Conservation (phyloP, 1,140 invertebrate species). For the Caenorhabditis tropicalis region DNA sequence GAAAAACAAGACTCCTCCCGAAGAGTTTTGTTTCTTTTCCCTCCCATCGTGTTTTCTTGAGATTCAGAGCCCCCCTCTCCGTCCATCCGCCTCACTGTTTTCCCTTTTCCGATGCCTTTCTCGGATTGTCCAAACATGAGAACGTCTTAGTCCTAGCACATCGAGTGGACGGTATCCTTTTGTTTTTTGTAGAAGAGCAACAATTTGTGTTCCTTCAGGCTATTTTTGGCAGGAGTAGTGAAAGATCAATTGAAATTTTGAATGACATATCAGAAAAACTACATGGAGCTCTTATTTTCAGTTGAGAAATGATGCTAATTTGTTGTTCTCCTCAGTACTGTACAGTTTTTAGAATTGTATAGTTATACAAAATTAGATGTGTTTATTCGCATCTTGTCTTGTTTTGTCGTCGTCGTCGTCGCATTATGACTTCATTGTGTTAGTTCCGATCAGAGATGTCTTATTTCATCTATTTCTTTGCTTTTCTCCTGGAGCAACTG, state of each 20-base stretch:
- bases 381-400: not conserved
- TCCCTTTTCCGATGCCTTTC: conserved; percentile 14
- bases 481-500: conserved; percentile 9
- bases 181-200: conserved; percentile 23
- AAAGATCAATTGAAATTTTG: no score
- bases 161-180: conserved; percentile 28
- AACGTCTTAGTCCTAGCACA: conserved; percentile 22
- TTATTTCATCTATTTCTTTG: not conserved
- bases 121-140: conserved; percentile 32
- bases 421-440: not conserved
- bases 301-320: not conserved
- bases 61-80: not conserved
- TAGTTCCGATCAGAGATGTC: conserved; percentile 4
- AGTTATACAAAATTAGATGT: not conserved
- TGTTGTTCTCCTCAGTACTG: not conserved
- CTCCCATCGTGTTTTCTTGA: not conserved
- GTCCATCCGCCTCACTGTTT: not conserved
- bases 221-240: conserved; percentile 1
- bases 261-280: not conserved
- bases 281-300: not conserved
- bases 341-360: not conserved
- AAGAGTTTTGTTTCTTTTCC: not conserved
- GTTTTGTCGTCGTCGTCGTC: not conserved
- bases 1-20: conserved; percentile 26
- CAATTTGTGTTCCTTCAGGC: not conserved